Conservation (phyloP, 2,888 invertebrate species). For the Syritta pipiens region DNA sequence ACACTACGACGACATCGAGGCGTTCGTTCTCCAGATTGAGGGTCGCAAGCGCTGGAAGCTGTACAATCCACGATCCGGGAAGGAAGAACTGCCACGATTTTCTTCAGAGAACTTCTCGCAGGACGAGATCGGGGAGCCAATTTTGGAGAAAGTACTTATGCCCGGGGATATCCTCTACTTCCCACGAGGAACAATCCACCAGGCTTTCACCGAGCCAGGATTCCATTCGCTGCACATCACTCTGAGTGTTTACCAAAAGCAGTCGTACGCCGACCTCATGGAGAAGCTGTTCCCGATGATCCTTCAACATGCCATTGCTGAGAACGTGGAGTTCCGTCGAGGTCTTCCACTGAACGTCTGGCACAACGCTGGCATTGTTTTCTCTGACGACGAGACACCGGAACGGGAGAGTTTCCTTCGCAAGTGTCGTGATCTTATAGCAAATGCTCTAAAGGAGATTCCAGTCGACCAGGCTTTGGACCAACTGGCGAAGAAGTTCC, state of each 20-base stretch:
- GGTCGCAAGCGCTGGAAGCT: slow-evolving; percentile 97
- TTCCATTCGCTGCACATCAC: slow-evolving; percentile 96
- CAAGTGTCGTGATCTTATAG: slow-evolving; percentile 81
- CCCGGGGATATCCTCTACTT: slow-evolving; percentile 96
- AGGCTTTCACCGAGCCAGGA: slow-evolving; percentile 88
- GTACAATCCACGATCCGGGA: slow-evolving; percentile 86
- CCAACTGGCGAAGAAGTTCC: slow-evolving; percentile 89
- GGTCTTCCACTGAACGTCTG: slow-evolving; percentile 91
- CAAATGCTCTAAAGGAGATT: slow-evolving; percentile 82
- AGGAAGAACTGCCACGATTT: slow-evolving; percentile 87
- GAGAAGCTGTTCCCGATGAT: slow-evolving; percentile 89
- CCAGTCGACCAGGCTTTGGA: slow-evolving; percentile 90
- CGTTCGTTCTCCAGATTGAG: slow-evolving; percentile 97
- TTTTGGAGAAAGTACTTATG: slow-evolving; percentile 88
- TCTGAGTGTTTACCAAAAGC: slow-evolving; percentile 93
- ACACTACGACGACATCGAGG: slow-evolving; percentile 99
- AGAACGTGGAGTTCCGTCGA: slow-evolving; percentile 85
- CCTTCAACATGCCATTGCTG: slow-evolving; percentile 85
- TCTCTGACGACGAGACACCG: slow-evolving; percentile 80
- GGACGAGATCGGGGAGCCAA: slow-evolving; percentile 88
- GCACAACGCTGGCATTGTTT: slow-evolving; percentile 86
- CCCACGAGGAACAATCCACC: slow-evolving; percentile 93
- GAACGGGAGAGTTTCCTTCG: slow-evolving; percentile 80
- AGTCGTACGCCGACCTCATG: slow-evolving; percentile 93
- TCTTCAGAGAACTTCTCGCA: slow-evolving; percentile 90